Percentiles rank a stretch among this genome's conserved stretches.
These are phyloP conservation scores for Axis porcinus DNA, from an alignment of 2,113 vertebrate species.

Conservation along the genomic window DNA sequence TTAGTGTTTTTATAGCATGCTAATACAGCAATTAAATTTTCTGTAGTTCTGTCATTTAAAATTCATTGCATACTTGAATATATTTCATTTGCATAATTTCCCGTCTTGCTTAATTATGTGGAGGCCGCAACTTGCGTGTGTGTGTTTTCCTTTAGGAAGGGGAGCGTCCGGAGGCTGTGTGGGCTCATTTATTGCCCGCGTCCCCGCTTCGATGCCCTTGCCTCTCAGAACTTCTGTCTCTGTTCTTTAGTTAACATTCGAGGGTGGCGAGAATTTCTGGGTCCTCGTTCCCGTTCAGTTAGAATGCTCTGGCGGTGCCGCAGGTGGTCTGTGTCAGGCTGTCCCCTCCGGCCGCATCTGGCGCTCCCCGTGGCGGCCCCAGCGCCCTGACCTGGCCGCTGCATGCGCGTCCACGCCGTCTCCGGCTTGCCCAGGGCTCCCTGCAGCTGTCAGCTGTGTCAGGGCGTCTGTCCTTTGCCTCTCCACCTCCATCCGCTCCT, in stretches of 20 bases:
- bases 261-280: not conserved
- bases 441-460: fast-evolving
- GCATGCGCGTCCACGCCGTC: fast-evolving
- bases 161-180: not conserved
- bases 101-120: slow-evolving; percentile 60
- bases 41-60: slow-evolving; percentile 63
- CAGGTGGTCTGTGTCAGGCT: fast-evolving
- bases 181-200: not conserved
- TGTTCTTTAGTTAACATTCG: not conserved
- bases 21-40: slow-evolving; percentile 67
- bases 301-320: fast-evolving
- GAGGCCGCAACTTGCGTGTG: slow-evolving; percentile 21
- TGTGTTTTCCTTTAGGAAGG: slow-evolving; percentile 18
- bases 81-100: slow-evolving; percentile 71
- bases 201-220: fast-evolving
- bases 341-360: fast-evolving
- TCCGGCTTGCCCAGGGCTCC: fast-evolving
- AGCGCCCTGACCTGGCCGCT: fast-evolving
- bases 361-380: fast-evolving
- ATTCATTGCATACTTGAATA: slow-evolving; percentile 57
- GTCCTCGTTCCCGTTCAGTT: fast-evolving
- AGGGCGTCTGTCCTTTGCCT: fast-evolving
- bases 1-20: slow-evolving; percentile 69
- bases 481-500: no score
- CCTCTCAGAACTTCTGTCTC: not conserved